Evolutionary conservation across 2,797 vertebrate genomes (phyloP).

Genomic region (Valencia hispanica): DNA sequence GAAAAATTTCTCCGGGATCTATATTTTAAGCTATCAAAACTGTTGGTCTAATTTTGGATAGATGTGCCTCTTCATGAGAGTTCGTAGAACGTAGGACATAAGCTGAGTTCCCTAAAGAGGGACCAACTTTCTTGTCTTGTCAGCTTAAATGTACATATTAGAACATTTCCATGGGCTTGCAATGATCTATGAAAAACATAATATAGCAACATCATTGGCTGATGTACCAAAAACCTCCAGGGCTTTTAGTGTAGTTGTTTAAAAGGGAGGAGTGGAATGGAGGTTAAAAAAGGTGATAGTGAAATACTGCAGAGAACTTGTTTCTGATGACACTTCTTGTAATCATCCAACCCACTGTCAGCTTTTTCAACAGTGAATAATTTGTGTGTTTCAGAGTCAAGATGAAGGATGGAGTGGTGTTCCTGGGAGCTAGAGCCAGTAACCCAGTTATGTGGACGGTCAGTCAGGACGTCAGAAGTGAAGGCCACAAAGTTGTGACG

Average conservation of each 20-base stretch:
- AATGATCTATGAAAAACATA: neutral
- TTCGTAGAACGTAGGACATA: neutral
- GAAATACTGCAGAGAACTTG: neutral
- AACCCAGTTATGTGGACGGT: constrained; percentile 89
- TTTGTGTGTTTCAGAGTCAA: constrained; percentile 84
- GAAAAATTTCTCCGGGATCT: neutral
- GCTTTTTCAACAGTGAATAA: neutral
- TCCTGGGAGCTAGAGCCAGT: constrained; percentile 84
- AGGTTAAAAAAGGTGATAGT: neutral
- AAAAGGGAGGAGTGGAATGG: neutral
- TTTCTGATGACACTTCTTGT: neutral
- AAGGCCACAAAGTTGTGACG: constrained; percentile 87
- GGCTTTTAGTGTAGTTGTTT: neutral
- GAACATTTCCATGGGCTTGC: neutral
- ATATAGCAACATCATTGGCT: neutral
- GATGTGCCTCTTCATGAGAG: neutral
- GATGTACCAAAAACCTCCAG: neutral
- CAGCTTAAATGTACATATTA: no score
- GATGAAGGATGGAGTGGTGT: constrained; percentile 91
- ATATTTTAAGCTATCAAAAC: neutral
- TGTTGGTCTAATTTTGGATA: neutral
- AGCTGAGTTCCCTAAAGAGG: neutral
- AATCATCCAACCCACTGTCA: neutral
- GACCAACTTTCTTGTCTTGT: neutral
- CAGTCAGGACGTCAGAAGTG: constrained; percentile 88